Evolutionary conservation across 2,113 vertebrate species (phyloP).

Genomic region (Albula goreensis): DNA sequence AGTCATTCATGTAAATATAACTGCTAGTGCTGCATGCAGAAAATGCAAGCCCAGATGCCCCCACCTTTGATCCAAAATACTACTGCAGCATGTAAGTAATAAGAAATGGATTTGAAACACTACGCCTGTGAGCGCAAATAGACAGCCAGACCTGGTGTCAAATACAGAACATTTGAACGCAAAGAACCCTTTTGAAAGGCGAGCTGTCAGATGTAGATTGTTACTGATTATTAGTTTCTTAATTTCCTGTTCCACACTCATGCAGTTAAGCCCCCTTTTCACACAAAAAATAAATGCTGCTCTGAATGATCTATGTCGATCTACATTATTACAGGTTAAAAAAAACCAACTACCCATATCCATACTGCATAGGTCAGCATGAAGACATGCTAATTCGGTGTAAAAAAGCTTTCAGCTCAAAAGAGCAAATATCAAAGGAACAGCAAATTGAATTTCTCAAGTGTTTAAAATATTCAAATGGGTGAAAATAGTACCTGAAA

Average conservation of each 20-base stretch:
- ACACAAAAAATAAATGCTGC: too few species aligned
- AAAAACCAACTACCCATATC: neutral
- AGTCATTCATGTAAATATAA: neutral
- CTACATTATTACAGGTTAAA: too few species aligned
- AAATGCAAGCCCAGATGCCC: neutral
- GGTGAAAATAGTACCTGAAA: neutral
- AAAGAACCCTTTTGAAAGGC: neutral
- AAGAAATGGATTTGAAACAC: neutral
- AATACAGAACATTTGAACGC: neutral
- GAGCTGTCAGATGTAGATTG: neutral
- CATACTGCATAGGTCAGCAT: neutral
- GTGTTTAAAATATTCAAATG: neutral
- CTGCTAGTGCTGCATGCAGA: neutral
- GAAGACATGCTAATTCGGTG: neutral
- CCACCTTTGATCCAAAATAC: neutral
- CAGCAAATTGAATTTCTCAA: too few species aligned
- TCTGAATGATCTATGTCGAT: too few species aligned
- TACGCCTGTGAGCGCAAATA: neutral
- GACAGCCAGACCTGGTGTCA: neutral
- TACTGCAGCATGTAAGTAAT: neutral
- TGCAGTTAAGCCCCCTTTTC: too few species aligned
- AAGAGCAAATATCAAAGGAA: neutral
- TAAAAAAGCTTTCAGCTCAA: neutral
- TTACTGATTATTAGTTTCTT: neutral
- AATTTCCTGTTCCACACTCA: neutral